Base-by-base conservation (phyloP, 1,140 invertebrate species). In the Drosophila nikananu region DNA sequence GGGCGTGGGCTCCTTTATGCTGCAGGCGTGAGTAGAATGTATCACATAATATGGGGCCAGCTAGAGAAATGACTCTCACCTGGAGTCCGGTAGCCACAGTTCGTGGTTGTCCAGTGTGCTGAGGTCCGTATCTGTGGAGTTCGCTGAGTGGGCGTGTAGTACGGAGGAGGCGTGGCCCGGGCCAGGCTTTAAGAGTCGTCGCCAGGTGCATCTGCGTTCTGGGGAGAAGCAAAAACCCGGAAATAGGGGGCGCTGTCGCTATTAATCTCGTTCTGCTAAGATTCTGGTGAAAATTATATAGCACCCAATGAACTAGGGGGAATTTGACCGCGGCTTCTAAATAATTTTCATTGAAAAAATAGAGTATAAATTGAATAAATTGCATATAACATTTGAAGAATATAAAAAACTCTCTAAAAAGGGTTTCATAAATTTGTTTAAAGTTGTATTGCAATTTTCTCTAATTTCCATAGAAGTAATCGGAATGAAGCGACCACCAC, bases 121-220 rank as follows among this genome's bases (percentile, higher is more conserved):
- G 41, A 97, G 94, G 91, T 97, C 97, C 2, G 96, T 97, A 82
- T 97, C 96, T 0, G 96, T 97, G 12, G 96, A 97, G 5, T 96
- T 95, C 0, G 95, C 96, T 15, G 96, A 96, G 83, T 95, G 95
- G 35, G 94, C 94, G 89, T 96, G 96, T n/a, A 96, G 95, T 19
- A 95, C 96, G 1, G 94, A 94, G 65, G 94, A 86, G 54, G 87
- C 81, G n/a, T 82, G 59, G 65, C 87, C 92, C 23, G 86, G 89
- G 39, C 93, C 93, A 13, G 94, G 92, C 54, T 94, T 94, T 41
- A 95, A 78, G 27, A 96, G 87, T 19, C 94, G 93, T 41, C 95
- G 93, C 95, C 95, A 96, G 42, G 95, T 96, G 77, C 94, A 95
- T 15, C 94, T 92, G n/a, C 95, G 93, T 68, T 95, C 95, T 93